Evolutionary conservation across 1,140 invertebrate species (phyloP), one percentile per base, ranked within the genome.

Genomic region (Drosophila persimilis): DNA sequence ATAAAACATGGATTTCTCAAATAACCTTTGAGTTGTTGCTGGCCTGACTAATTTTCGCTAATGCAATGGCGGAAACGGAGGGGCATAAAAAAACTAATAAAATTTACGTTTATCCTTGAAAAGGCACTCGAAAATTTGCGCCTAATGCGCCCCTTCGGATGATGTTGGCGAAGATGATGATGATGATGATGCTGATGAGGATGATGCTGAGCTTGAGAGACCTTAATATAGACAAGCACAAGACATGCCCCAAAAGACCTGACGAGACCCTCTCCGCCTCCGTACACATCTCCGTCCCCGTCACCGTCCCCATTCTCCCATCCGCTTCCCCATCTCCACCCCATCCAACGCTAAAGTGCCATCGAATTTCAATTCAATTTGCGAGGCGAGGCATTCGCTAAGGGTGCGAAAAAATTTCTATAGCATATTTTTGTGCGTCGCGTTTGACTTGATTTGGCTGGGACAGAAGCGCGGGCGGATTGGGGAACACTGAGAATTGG

Each of bases 291-390:
- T 3, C 9, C 9, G 31, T 9, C 31, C 29, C 58, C 44, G 26
- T 31, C 55, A 41, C 47, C 75, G 52, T 43, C 22, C 67, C 74
- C 46, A 65, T 65, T 39, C 47, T 17, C 17, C 51, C 51, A 35
- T 35, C 8, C 31, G 3, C 2, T 9, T 35, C 31, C 31, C 31
- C 8, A 35, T 35, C 31, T 17, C 17, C 17, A 17, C 17, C 9
- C 9, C 31, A 35, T 35, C 31, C 9, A 35, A 9, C 9, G 64
- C 70, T 71, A 83, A 88, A 88, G 83, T 88, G 83, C 83, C 83
- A 88, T 88, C 78, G 83, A 88, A 88, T 88, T 88, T 88, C 83
- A 88, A 88, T 88, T 88, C 83, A 88, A 88, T 88, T 88, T 88
- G 80, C 71, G 65, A 79, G 74, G 81, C 78, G 50, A 63, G 61